Conservation (phyloP, 2,797 vertebrate genomes). For the Manis crassicaudata region DNA sequence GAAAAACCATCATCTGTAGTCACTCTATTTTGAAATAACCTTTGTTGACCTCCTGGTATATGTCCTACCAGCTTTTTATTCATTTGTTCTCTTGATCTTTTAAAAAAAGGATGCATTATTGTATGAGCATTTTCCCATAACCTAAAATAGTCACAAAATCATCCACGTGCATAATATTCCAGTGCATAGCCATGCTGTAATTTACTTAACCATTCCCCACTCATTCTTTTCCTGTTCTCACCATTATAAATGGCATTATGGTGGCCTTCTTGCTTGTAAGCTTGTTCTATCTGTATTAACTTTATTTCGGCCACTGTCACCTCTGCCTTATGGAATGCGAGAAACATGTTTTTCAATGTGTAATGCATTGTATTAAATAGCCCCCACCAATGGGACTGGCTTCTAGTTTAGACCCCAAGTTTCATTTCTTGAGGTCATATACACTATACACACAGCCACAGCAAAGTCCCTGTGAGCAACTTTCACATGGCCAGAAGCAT, state of each 20-base stretch:
- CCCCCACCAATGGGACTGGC: no score
- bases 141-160: neutral
- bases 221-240: neutral
- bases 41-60: neutral
- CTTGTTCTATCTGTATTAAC: neutral
- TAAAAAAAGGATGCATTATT: neutral
- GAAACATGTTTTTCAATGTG: neutral
- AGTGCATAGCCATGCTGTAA: accelerated
- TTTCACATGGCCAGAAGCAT: neutral
- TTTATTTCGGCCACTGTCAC: neutral
- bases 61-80: neutral
- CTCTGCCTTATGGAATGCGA: neutral
- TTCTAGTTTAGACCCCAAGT: neutral
- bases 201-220: no score
- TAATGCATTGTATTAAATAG: no score
- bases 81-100: neutral
- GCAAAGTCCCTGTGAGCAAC: neutral
- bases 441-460: accelerated
- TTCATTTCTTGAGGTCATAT: accelerated
- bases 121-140: neutral
- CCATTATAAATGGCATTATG: neutral
- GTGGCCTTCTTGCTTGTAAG: neutral
- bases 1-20: neutral
- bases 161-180: no score
- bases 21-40: neutral